phyloP scores from a whole-genome alignment of 1,140 invertebrate species.

The Littorina saxatilis region DNA sequence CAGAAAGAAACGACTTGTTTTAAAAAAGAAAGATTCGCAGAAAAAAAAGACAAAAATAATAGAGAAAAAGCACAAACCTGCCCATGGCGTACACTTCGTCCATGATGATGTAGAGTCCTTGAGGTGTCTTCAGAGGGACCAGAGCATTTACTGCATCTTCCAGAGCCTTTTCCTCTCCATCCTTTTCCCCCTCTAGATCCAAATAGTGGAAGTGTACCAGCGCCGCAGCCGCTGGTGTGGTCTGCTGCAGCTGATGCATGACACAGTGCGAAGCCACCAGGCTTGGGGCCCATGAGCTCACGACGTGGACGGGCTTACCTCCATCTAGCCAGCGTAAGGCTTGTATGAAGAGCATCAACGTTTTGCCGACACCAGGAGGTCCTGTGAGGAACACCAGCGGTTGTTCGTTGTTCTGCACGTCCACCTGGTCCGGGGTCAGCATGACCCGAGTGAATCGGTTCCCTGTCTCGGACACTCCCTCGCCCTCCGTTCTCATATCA shows the following conservation, averaged over 20 bases:
- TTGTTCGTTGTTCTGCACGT: neutral
- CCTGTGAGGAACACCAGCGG: neutral
- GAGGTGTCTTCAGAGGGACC: no score
- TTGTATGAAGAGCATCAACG: slow-evolving; percentile 6
- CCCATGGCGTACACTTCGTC: no score
- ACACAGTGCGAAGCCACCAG: neutral
- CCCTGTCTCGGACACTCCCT: slow-evolving; percentile 6
- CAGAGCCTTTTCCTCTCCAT: neutral
- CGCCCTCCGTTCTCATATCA: neutral
- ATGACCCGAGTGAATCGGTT: slow-evolving; percentile 12
- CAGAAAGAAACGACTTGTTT: no score
- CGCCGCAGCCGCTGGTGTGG: no score
- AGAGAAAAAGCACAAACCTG: no score
- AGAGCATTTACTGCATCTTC: no score
- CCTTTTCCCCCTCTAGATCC: slow-evolving; percentile 50
- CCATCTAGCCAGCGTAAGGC: slow-evolving; percentile 1
- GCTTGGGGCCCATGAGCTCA: slow-evolving; percentile 25
- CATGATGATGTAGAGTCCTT: no score
- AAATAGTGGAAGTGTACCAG: no score
- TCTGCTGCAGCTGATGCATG: neutral
- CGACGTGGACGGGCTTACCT: slow-evolving; percentile 1
- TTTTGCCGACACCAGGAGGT: slow-evolving; percentile 19
- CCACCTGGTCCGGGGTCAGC: slow-evolving; percentile 2
- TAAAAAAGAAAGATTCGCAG: no score
- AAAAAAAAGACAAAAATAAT: no score